A percentile compares a stretch with the other conserved stretches of the same genome.
Conservation (phyloP, 2,113 vertebrate genomes). For the Vulpes ferrilata region DNA sequence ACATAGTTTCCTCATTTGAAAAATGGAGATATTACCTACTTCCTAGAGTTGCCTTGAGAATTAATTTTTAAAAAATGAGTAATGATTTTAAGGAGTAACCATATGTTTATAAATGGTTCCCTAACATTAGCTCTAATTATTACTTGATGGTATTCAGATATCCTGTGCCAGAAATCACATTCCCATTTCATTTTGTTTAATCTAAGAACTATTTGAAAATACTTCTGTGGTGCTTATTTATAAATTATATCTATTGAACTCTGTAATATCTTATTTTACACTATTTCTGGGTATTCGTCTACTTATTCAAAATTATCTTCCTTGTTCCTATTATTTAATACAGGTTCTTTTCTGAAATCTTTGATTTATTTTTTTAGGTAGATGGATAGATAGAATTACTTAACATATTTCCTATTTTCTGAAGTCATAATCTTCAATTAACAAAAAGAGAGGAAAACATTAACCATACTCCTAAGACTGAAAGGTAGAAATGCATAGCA, state of each 20-base stretch:
- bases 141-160: neutral
- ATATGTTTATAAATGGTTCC: neutral
- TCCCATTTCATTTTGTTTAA: neutral
- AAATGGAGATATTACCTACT: neutral
- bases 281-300: neutral
- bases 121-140: neutral
- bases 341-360: neutral
- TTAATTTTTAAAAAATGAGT: neutral
- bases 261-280: neutral
- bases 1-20: neutral
- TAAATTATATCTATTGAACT: neutral
- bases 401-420: neutral
- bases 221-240: neutral
- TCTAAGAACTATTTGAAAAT: neutral
- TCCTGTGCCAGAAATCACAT: neutral
- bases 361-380: neutral
- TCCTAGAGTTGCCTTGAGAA: neutral
- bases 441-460: neutral
- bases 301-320: neutral
- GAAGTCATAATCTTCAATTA: neutral
- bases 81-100: neutral
- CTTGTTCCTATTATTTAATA: neutral
- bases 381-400: neutral
- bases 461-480: neutral
- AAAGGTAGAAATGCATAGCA: neutral